Evolutionary conservation across 2,797 vertebrate genomes (phyloP).

Genomic region (Falco novaeseelandiae): DNA sequence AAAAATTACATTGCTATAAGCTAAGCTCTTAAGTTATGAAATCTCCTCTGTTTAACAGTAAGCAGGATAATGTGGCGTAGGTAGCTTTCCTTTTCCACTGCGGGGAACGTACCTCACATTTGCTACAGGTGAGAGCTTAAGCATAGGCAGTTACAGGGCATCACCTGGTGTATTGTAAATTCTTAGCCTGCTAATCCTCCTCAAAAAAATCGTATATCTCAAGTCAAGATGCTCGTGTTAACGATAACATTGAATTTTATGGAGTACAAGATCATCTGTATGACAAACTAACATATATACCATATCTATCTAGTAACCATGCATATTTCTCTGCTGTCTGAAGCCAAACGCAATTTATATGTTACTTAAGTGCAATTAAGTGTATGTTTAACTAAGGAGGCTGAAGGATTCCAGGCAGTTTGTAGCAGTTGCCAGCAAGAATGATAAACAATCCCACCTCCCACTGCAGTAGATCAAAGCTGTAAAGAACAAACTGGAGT

Average conservation of each 20-base stretch:
- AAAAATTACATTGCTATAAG: not conserved
- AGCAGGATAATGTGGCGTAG: too few relatives aligned
- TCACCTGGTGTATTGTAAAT: not conserved
- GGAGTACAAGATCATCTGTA: not conserved
- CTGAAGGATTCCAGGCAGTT: not conserved
- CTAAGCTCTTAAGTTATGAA: not conserved
- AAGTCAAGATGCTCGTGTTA: not conserved
- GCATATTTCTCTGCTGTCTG: not conserved
- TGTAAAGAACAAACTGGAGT: not conserved
- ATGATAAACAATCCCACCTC: not conserved
- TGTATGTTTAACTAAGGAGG: not conserved
- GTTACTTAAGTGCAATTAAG: not conserved
- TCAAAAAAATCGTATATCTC: not conserved
- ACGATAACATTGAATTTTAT: not conserved
- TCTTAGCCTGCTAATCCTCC: not conserved
- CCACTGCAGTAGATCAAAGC: not conserved
- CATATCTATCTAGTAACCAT: not conserved
- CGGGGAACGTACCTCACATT: not conserved
- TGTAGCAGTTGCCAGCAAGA: not conserved
- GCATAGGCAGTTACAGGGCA: not conserved
- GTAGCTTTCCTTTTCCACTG: not conserved
- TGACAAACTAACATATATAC: not conserved
- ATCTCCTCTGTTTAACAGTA: not conserved
- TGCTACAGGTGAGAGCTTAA: not conserved
- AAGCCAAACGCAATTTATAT: not conserved